Evolutionary conservation across 2,797 vertebrate species (phyloP).

Genomic region (Microcaecilia unicolor): DNA sequence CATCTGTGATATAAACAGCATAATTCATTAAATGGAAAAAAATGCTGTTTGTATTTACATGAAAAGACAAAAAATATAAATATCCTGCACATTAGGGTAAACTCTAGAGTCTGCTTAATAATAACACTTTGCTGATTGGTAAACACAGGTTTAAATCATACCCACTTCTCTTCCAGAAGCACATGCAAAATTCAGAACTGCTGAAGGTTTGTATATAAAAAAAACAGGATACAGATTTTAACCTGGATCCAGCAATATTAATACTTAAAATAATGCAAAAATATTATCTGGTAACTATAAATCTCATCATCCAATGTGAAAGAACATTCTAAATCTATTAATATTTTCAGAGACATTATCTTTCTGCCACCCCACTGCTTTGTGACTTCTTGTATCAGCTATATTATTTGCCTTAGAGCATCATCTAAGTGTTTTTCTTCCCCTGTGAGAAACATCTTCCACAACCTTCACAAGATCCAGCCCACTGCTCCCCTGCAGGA

Average conservation of each 20-base stretch:
- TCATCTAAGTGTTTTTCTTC: constrained; percentile 65
- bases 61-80: constrained; percentile 9
- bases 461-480: constrained; percentile 58
- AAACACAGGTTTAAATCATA: constrained; percentile 53
- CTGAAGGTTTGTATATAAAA: constrained; percentile 64
- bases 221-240: constrained; percentile 57
- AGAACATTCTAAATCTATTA: constrained; percentile 70
- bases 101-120: constrained; percentile 32
- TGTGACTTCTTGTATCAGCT: constrained; percentile 64
- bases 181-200: constrained; percentile 49
- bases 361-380: constrained; percentile 62
- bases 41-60: constrained; percentile 15
- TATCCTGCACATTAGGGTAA: constrained; percentile 24
- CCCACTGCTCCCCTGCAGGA: constrained; percentile 67
- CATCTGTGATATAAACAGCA: too few species aligned
- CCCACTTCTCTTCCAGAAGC: constrained; percentile 39
- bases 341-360: constrained; percentile 65
- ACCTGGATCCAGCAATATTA: constrained; percentile 48
- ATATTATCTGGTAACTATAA: constrained; percentile 63
- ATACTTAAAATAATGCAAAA: constrained; percentile 53
- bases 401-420: constrained; percentile 69
- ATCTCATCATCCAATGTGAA: constrained; percentile 59
- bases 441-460: constrained; percentile 53
- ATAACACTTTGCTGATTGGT: constrained; percentile 48
- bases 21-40: constrained; percentile 14